A percentile compares a stretch with the other conserved stretches of the same genome.
Conservation (phyloP, 2,113 vertebrate genomes). For the Brienomyrus brachyistius region DNA sequence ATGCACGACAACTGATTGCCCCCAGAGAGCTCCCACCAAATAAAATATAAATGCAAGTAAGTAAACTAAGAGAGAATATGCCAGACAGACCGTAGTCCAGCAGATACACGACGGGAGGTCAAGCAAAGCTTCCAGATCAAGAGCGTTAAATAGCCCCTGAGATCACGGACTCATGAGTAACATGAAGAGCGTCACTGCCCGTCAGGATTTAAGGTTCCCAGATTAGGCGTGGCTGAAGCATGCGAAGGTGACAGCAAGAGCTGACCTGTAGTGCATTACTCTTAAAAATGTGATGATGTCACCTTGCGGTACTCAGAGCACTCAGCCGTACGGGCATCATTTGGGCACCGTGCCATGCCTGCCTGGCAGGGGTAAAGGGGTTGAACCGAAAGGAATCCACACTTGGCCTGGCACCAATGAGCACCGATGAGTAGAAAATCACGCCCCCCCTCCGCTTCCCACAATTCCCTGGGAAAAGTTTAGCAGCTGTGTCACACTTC, state of each 20-base stretch:
- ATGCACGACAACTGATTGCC: not conserved
- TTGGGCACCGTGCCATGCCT: not conserved
- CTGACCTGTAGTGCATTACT: not conserved
- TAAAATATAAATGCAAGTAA: slow-evolving; percentile 1
- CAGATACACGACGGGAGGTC: not conserved
- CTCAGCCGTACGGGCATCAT: not conserved
- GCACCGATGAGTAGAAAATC: slow-evolving; percentile 8
- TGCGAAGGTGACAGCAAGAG: not conserved
- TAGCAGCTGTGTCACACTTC: not conserved
- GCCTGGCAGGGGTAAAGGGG: not conserved
- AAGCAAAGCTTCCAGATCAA: not conserved
- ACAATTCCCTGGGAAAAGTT: not conserved
- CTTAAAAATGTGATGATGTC: not conserved
- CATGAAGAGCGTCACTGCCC: slow-evolving; percentile 8
- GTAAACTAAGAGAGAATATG: not conserved
- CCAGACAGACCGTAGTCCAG: not conserved
- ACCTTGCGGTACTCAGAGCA: not conserved
- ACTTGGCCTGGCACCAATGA: not conserved
- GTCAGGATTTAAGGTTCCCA: slow-evolving; percentile 17
- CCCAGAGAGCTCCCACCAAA: not conserved
- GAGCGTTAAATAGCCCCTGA: not conserved
- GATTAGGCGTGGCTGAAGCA: slow-evolving; percentile 16
- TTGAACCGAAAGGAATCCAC: slow-evolving; percentile 1
- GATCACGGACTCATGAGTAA: not conserved
- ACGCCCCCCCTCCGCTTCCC: not conserved